Base-by-base conservation (phyloP, 2,888 invertebrate genomes). In the Entomobrya proxima region DNA sequence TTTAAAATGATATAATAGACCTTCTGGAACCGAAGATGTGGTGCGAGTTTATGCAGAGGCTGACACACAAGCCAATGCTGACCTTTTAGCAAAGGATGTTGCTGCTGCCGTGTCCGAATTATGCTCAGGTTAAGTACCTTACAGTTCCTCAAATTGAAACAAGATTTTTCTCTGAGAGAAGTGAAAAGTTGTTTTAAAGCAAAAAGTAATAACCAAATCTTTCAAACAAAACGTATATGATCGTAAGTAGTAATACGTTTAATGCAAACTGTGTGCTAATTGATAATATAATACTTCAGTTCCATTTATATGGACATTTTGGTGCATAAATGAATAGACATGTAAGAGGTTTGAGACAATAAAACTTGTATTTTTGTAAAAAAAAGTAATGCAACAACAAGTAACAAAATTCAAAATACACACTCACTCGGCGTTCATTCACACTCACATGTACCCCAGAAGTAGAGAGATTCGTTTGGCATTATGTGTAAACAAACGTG, bases 11-110 rank as follows among this genome's bases (percentile, higher is more conserved):
- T 18, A 32, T 11, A 47, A 18, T 88, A 94, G 98, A 67, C 96
- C 99, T 0, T 99, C 99, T 0, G 99, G 99, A 9, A 99, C 99
- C 0, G 99, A 99, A 92, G 98, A 99, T 92, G 94, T 98, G 13
- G 96, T 99, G 1, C 93, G 99, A 87, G 96, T 99, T 0, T 99
- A 99, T 92, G 98, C 98, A 0, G 99, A 99, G 92, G 97, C 98
- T 1, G 94, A 95, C 30, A 95, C 96, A 4, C 93, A 94, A 91
- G 93, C 93, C 91, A 93, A 94, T 88, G 95, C 95, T 0, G 95
- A 96, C 75, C 93, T 93, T 90, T 92, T 98, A 85, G 96, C 96
- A 0, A 93, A 94, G 2, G 95, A 96, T 92, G 96, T 98, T 9
- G 94, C 95, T 0, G 92, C 93, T 88, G 94, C 94, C 5, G 86